Conservation (phyloP, 2,797 vertebrate species). For the Oreochromis mossambicus region DNA sequence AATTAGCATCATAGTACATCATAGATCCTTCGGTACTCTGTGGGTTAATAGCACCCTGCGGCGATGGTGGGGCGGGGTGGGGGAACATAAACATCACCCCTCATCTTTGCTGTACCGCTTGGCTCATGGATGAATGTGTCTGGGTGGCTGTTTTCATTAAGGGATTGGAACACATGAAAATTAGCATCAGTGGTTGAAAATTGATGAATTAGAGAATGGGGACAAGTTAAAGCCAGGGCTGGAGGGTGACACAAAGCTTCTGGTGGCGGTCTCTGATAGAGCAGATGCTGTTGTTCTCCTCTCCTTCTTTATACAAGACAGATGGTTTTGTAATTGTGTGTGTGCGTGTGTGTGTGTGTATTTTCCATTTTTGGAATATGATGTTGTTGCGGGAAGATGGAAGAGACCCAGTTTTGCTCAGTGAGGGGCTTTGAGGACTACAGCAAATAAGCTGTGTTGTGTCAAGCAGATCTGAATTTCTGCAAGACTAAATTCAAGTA, state of each 20-base stretch:
- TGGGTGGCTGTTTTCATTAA: constrained; percentile 49
- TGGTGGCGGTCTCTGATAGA: constrained; percentile 5
- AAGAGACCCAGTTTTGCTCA: neutral
- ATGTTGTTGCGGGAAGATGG: neutral
- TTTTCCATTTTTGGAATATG: neutral
- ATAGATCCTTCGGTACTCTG: neutral
- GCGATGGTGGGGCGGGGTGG: constrained; percentile 4
- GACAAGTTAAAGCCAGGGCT: neutral
- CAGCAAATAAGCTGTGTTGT: neutral
- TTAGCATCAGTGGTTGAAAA: constrained; percentile 35
- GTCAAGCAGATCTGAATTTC: neutral
- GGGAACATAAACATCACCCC: neutral
- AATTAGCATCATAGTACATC: constrained; percentile 33
- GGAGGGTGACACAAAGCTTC: neutral
- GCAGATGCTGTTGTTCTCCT: constrained; percentile 39
- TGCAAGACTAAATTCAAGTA: neutral
- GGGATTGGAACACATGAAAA: constrained; percentile 18
- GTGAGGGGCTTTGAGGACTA: neutral
- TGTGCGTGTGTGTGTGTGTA: neutral
- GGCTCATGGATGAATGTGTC: constrained; percentile 28
- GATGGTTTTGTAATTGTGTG: constrained; percentile 11
- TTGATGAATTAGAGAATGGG: constrained; percentile 53
- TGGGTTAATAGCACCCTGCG: constrained; percentile 42
- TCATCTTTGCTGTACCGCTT: neutral
- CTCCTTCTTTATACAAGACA: neutral